A percentile compares a stretch with the other conserved stretches of the same genome.
phyloP scores from a whole-genome alignment of 2,113 vertebrate genomes.

The Gasterosteus nipponicus region DNA sequence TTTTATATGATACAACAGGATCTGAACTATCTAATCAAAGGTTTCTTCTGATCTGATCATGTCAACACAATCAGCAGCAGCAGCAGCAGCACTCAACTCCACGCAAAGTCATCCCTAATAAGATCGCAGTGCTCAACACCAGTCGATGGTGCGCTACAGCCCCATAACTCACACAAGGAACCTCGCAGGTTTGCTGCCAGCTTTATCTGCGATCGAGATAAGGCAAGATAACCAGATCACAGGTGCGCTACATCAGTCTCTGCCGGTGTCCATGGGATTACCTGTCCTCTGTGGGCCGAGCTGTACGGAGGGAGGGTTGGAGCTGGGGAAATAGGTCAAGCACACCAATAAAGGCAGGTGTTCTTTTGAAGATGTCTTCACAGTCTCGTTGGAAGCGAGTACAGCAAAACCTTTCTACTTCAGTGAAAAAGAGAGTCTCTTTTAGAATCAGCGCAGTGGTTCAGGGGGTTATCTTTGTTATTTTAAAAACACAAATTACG shows the following conservation, averaged over 20 bases:
- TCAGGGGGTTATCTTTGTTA: slow-evolving; percentile 15
- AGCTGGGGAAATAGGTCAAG: slow-evolving; percentile 77
- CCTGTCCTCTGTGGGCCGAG: slow-evolving; percentile 69
- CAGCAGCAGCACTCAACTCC: slow-evolving; percentile 32
- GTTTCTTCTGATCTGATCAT: neutral
- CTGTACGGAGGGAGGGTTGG: slow-evolving; percentile 63
- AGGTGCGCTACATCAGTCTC: slow-evolving; percentile 66
- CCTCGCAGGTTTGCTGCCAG: slow-evolving; percentile 19
- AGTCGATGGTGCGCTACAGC: slow-evolving; percentile 36
- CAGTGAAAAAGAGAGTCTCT: slow-evolving; percentile 37
- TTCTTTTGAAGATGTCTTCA: slow-evolving; percentile 76
- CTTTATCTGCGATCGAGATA: slow-evolving; percentile 48
- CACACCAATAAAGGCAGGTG: slow-evolving; percentile 76
- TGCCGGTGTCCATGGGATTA: slow-evolving; percentile 71
- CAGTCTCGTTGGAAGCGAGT: slow-evolving; percentile 53
- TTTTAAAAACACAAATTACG: slow-evolving; percentile 7
- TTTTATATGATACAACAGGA: neutral
- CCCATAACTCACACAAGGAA: slow-evolving; percentile 38
- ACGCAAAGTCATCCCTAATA: slow-evolving; percentile 20
- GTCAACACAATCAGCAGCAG: slow-evolving; percentile 22
- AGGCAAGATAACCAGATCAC: slow-evolving; percentile 68
- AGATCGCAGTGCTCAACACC: slow-evolving; percentile 15
- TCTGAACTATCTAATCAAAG: neutral
- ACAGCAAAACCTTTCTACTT: slow-evolving; percentile 51
- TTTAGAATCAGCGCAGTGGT: slow-evolving; percentile 14